Evolutionary conservation across 2,888 invertebrate genomes (phyloP), one percentile per base, ranked within the genome.

Genomic region (Silvanus unidentatus): DNA sequence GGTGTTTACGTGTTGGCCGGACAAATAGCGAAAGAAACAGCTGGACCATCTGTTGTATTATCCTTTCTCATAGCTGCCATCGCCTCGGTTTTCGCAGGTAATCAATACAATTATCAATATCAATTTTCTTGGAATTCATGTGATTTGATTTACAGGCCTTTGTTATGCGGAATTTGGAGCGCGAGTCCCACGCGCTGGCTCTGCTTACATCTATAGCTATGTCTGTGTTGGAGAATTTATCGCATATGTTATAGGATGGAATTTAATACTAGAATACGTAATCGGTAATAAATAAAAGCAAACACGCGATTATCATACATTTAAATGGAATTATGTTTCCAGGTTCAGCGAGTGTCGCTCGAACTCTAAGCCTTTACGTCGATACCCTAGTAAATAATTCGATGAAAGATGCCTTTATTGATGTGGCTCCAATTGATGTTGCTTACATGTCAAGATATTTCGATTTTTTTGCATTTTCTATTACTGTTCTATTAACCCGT

Each of bases 101-200:
- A 32, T 32, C 32, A 32, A 32, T n/a, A 32, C 4, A 32, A 3
- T 22, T 22, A 22, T 22, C 22, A 22, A 22, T 9, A 8, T 32
- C 3, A 5, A 32, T 32, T 32, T 32, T 32, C 13, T 32, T 8
- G n/a, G 32, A 12, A 32, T 5, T 32, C n/a, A n/a, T n/a, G n/a
- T 32, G n/a, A n/a, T 32, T n/a, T n/a, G n/a, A 22, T 5, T 22
- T 22, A 5, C 22, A 88, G 88, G 86, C 5, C 72, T 93, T 1
- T 93, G 92, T 64, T 94, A 92, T 70, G 92, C 93, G 0, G 94
- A 94, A 72, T 93, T 93, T 66, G 93, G 91, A 1, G 88, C 90
- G 0, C 75, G 90, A 44, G 88, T 89, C 1, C 93, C 93, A 0
- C 84, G 84, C 60, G 91, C 92, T 0, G 93, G 94, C 5, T 92